Evolutionary conservation across 2,888 invertebrate genomes (phyloP), one percentile per base, ranked within the genome.

Genomic region (Macrophya alboannulata): DNA sequence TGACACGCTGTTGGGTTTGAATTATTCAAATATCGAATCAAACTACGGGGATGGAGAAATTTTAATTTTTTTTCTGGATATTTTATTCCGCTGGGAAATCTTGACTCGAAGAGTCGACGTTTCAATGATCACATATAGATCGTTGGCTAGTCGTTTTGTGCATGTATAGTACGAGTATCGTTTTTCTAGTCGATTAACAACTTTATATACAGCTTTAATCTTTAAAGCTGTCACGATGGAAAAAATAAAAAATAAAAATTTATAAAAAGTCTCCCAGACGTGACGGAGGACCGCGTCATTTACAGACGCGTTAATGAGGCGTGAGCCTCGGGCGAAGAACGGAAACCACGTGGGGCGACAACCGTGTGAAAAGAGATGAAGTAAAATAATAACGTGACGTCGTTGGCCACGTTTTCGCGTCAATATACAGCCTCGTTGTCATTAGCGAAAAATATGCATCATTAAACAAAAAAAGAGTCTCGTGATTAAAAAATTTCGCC

Each of bases 261-360:
- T 31, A 31, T 31, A 31, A 31, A 31, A 31, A 45, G 8, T 55
- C 55, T 86, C 85, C 84, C 85, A 86, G 86, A 88, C 88, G 88
- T 90, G 88, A 89, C 88, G 87, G 85, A 89, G 90, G 86, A 88
- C 89, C 87, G 86, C 88, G 89, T 90, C 88, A 90, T 92, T 91
- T 89, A 87, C 87, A 87, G 87, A 87, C 87, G 89, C 86, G 90
- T 89, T 92, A 91, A 92, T 90, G 91, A 92, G 91, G 87, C 89
- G 88, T 89, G 89, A 87, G 89, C 89, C 89, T 87, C 86, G 86
- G 87, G 89, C 31, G 68, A 81, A 62, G 62, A 25, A 43, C 62
- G 43, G 43, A 71, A 83, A 40, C 68, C 83, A 71, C 83, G 68
- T 71, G 83, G 51, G 21, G 45, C 43, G 45, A 62, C 77, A 17